Evolutionary conservation across 2,888 invertebrate species (phyloP), one percentile per base, ranked within the genome.

Genomic region (Hybos culiciformis): DNA sequence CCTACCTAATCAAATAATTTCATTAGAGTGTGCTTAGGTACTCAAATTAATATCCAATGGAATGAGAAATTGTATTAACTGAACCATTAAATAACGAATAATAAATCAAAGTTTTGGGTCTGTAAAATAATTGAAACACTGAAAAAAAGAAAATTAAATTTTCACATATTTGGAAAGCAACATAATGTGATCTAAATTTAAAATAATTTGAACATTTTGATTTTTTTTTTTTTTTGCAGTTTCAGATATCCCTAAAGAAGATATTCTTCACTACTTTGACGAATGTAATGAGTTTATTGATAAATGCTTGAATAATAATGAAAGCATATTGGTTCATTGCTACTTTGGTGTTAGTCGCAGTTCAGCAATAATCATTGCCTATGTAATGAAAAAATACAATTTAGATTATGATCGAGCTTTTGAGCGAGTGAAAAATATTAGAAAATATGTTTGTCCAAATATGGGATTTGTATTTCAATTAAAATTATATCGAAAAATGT

Each of bases 291-390:
- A 74, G 5, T 93, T 87, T 56, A 88, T 93, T 46, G 73, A 75
- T 49, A 63, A 73, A 46, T 83, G 83, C 2, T 69, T 78, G 43
- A 60, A 77, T 5, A 59, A 61, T 3, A 72, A 72, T 26, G 82
- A 83, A 33, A 77, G 70, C 44, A 76, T 91, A 6, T 70, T 93
- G 12, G 87, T 92, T 2, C 93, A 94, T 59, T 94, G 93, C 64
- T 87, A 87, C 61, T 91, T 82, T 55, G 93, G 93, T 12, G 82
- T 91, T 4, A 93, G 92, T 1, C 74, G 93, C 42, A 92, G 92
- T 60, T 85, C 90, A 0, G 81, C 91, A 0, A 71, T 91, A 4
- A 83, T 91, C 1, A 80, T 90, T 44, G 90, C 85, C 1, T 90
- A 81, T 60, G 66, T 90, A 11, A 93, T 93, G 93, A 81, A 83